Evolutionary conservation across 2,888 invertebrate genomes (phyloP).

Genomic region (Idaea dimidiata): DNA sequence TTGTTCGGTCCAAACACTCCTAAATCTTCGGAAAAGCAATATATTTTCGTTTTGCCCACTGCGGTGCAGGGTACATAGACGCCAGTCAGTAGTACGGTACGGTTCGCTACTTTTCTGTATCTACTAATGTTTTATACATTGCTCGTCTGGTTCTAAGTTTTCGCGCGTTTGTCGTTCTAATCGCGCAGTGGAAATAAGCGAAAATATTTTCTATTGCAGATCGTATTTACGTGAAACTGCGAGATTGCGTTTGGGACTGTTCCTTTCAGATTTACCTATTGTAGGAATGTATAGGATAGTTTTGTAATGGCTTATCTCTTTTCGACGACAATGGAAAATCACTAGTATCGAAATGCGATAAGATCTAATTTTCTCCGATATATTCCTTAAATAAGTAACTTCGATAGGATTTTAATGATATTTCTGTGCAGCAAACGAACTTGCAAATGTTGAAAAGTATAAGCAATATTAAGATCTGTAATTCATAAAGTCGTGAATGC

Average conservation of each 20-base stretch:
- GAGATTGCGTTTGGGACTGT: conserved; percentile 56
- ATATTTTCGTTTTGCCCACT: conserved; percentile 81
- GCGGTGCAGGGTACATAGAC: conserved; percentile 62
- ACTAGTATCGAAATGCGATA: neutral
- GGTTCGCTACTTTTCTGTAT: conserved; percentile 71
- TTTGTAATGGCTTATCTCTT: conserved; percentile 30
- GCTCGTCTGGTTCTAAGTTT: conserved; percentile 45
- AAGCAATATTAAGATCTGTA: conserved; percentile 58
- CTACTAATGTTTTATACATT: conserved; percentile 77
- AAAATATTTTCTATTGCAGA: conserved; percentile 52
- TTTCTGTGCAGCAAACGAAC: conserved; percentile 55
- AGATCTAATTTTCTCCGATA: neutral
- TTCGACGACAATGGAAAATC: neutral
- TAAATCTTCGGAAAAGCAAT: conserved; percentile 82
- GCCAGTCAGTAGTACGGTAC: conserved; percentile 50
- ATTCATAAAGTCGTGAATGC: conserved; percentile 54
- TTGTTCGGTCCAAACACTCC: conserved; percentile 82
- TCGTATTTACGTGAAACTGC: conserved; percentile 53
- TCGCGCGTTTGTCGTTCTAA: conserved; percentile 36
- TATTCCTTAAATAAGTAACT: conserved; percentile 21
- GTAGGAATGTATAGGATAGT: conserved; percentile 40
- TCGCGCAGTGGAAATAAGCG: conserved; percentile 53
- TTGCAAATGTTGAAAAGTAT: conserved; percentile 62
- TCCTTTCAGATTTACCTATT: conserved; percentile 51
- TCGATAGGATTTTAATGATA: conserved; percentile 34